phyloP scores from a whole-genome alignment of 2,888 invertebrate genomes.

The Xestoiulus laeticollis region DNA sequence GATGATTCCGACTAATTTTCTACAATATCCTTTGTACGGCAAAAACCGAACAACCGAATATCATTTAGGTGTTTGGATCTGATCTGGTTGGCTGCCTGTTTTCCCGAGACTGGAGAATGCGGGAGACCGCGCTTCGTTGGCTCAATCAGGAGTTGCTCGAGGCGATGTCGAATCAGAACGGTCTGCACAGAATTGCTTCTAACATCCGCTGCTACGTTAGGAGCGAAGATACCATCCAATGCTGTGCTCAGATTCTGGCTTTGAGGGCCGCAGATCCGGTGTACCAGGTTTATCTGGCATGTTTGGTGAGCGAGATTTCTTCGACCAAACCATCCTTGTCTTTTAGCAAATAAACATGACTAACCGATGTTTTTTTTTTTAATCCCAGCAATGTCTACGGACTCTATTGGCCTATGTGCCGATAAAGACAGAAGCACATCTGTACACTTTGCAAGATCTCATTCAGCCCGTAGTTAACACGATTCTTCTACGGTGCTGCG shows the following conservation, averaged over 20 bases:
- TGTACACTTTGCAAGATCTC: conserved; percentile 60
- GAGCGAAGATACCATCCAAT: conserved; percentile 60
- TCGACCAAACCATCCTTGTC: neutral
- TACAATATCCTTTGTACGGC: neutral
- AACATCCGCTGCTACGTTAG: conserved; percentile 55
- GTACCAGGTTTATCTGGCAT: conserved; percentile 66
- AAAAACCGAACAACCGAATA: neutral
- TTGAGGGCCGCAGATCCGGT: conserved; percentile 65
- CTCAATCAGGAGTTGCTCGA: conserved; percentile 59
- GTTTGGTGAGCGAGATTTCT: conserved; percentile 61
- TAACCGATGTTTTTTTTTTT: conserved; percentile 40
- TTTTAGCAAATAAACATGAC: neutral
- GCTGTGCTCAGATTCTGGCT: conserved; percentile 63
- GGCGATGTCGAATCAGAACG: conserved; percentile 77
- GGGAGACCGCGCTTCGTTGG: conserved; percentile 61
- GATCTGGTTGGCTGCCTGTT: conserved; percentile 65
- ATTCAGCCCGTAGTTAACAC: conserved; percentile 64
- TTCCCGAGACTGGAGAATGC: conserved; percentile 64
- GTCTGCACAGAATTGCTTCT: conserved; percentile 76
- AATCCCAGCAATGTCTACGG: conserved; percentile 59
- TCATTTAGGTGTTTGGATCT: conserved; percentile 63
- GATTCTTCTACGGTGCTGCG: conserved; percentile 65
- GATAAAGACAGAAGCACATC: conserved; percentile 58
- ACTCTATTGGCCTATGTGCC: conserved; percentile 58
- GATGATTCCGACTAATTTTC: neutral